phyloP scores from a whole-genome alignment of 2,888 invertebrate species.

The Theodoxus fluviatilis region DNA sequence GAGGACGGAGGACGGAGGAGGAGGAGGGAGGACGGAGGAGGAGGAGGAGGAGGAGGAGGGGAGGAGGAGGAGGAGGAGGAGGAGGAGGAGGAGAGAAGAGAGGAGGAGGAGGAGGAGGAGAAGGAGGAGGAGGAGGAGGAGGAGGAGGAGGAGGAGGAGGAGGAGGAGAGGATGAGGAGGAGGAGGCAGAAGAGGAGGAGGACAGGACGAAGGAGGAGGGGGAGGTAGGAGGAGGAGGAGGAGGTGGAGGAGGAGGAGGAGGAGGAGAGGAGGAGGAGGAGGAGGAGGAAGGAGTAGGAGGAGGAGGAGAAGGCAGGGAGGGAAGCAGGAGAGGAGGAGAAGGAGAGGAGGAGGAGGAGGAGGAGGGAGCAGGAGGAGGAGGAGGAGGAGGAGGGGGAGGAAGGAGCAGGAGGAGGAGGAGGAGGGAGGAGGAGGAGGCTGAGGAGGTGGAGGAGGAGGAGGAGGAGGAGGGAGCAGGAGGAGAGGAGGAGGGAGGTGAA shows the following conservation, averaged over 20 bases:
- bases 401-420: background rate
- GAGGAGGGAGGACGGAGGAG: slow-evolving; percentile 11
- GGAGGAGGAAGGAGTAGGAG: slow-evolving; percentile 7
- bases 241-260: background rate
- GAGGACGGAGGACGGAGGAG: background rate
- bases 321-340: background rate
- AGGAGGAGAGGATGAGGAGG: background rate
- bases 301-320: background rate
- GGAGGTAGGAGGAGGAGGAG: background rate
- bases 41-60: slow-evolving; percentile 4
- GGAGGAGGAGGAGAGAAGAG: no score
- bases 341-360: background rate
- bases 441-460: background rate
- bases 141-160: background rate
- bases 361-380: background rate
- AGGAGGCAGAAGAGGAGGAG: slow-evolving; percentile 14
- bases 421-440: background rate
- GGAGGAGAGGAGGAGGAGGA: background rate
- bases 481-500: background rate
- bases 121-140: background rate
- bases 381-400: background rate
- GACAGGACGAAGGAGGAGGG: background rate
- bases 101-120: background rate
- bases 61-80: no score
- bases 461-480: slow-evolving; percentile 11